A percentile compares a stretch with the other conserved stretches of the same genome.
These are phyloP conservation scores for Eulemur macaco DNA, from an alignment of 2,113 vertebrate genomes.

Conservation along the genomic window DNA sequence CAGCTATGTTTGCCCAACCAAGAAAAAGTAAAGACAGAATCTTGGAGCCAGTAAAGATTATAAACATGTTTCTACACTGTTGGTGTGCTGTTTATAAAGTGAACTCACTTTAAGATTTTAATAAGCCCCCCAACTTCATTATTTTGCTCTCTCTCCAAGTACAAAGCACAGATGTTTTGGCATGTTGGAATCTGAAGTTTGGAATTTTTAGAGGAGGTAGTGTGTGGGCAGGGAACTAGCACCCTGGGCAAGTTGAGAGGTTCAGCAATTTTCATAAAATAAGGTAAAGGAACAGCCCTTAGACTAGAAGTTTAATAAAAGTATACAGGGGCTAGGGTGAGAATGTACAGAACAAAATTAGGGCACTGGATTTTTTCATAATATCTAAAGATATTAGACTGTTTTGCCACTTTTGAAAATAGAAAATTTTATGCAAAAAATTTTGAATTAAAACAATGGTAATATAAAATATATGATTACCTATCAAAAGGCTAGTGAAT, in stretches of 20 bases:
- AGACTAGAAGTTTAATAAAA: neutral
- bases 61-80: conserved; percentile 47
- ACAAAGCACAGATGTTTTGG: conserved; percentile 54
- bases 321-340: neutral
- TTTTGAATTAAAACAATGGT: neutral
- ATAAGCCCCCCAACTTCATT: conserved; percentile 76
- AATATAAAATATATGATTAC: neutral
- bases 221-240: conserved; percentile 69
- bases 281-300: neutral
- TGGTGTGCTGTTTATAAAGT: conserved; percentile 58
- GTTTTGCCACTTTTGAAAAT: neutral
- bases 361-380: neutral
- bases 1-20: conserved; percentile 44
- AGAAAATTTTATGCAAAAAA: neutral
- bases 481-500: neutral
- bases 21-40: conserved; percentile 60
- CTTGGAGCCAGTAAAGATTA: conserved; percentile 45
- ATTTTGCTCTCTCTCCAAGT: conserved; percentile 49
- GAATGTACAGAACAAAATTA: neutral
- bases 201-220: conserved; percentile 73
- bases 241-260: conserved; percentile 1
- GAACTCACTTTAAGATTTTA: conserved; percentile 67
- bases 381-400: neutral
- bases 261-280: conserved; percentile 38
- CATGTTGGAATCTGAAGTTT: conserved; percentile 76